A percentile compares a stretch with the other conserved stretches of the same genome.
These are phyloP conservation scores for Drosophila watanabei DNA, from an alignment of 1,140 invertebrate species.

Conservation along the genomic window DNA sequence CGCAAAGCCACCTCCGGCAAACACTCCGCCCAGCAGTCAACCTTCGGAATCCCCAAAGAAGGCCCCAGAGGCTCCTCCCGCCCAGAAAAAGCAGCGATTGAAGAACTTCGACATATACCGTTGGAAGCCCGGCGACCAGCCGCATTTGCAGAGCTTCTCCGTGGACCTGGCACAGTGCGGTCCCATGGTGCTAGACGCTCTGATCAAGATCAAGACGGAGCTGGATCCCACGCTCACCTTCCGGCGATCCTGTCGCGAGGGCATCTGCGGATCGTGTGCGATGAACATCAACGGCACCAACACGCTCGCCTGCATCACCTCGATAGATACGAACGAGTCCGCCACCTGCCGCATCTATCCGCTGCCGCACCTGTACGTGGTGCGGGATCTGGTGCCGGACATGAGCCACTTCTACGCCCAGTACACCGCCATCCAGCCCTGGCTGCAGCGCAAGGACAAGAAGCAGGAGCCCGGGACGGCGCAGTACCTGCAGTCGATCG, in stretches of 20 bases:
- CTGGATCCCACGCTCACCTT: constrained; percentile 98
- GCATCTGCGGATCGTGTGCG: constrained; percentile 99
- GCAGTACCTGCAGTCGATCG: constrained; percentile 94
- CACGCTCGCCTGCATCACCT: constrained; percentile 92
- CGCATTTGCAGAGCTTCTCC: constrained; percentile 94
- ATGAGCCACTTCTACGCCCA: constrained; percentile 97
- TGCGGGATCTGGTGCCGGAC: constrained; percentile 98
- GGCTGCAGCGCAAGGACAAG: constrained; percentile 92
- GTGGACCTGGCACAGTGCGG: constrained; percentile 97
- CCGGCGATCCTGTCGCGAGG: constrained; percentile 96
- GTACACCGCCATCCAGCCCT: constrained; percentile 97
- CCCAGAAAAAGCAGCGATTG: constrained; percentile 66
- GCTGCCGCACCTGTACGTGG: constrained; percentile 98
- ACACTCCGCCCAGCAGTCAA: not conserved
- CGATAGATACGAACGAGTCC: constrained; percentile 40
- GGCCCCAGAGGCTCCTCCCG: not conserved
- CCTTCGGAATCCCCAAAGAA: not conserved
- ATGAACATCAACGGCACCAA: constrained; percentile 99
- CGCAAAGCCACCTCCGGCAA: constrained; percentile 8
- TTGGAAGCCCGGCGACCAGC: constrained; percentile 96
- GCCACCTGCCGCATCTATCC: constrained; percentile 90
- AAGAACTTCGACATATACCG: constrained; percentile 96
- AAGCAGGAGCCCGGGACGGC: constrained; percentile 88
- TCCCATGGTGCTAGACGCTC: constrained; percentile 98
- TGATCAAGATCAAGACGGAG: constrained; percentile 99